A percentile compares a stretch with the other conserved stretches of the same genome.
phyloP scores from a whole-genome alignment of 1,140 invertebrate species.

The Forficula auricularia region DNA sequence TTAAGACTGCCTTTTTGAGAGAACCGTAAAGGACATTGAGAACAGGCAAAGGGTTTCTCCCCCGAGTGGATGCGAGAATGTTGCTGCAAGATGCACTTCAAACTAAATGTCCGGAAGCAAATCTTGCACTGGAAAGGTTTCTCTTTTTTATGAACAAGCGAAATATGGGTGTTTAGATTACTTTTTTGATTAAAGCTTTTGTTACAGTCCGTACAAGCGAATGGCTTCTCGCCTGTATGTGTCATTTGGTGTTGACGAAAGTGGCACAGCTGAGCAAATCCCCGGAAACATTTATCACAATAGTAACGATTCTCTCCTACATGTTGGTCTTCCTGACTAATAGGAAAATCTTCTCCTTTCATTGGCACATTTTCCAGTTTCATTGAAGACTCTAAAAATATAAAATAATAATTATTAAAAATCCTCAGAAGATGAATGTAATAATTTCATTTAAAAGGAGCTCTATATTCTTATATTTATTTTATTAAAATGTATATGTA shows the following conservation, averaged over 20 bases:
- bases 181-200: constrained; percentile 1
- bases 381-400: no score
- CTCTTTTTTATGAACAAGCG: constrained; percentile 4
- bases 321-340: constrained; percentile 3
- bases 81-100: not conserved
- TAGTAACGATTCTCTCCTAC: constrained; percentile 15
- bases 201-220: constrained; percentile 11
- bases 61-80: constrained; percentile 18
- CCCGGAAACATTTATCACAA: constrained; percentile 9
- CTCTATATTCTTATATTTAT: no score
- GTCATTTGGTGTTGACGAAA: constrained; percentile 11
- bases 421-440: no score
- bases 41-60: constrained; percentile 25
- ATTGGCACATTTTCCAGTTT: no score
- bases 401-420: no score
- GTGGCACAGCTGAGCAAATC: constrained; percentile 1
- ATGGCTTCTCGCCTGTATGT: constrained; percentile 16
- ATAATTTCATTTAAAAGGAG: no score
- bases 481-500: no score
- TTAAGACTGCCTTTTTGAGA: constrained; percentile 24
- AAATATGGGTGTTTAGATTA: constrained; percentile 4
- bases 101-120: not conserved
- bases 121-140: not conserved
- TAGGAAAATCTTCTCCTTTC: no score
- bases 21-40: constrained; percentile 24